Evolutionary conservation across 2,888 invertebrate genomes (phyloP).

Genomic region (Scaptomyza cyrtandrae): DNA sequence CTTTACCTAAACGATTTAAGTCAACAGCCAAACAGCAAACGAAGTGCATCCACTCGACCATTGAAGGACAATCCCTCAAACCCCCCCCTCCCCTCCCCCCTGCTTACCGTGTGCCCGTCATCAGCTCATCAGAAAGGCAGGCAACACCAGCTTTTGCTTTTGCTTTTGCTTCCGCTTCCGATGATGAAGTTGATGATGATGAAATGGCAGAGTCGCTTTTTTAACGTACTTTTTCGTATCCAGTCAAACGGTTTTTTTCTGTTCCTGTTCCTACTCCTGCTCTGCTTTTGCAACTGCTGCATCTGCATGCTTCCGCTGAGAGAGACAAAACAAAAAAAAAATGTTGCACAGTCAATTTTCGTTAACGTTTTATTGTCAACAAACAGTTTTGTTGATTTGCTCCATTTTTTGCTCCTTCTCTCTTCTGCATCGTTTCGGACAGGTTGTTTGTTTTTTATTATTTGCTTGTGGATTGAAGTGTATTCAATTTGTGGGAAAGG

Average conservation of each 20-base stretch:
- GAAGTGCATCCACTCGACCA: constrained; percentile 38
- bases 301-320: constrained; percentile 56
- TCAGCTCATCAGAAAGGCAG: constrained; percentile 30
- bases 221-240: not conserved
- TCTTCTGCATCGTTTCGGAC: constrained; percentile 7
- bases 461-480: constrained; percentile 14
- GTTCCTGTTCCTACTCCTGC: constrained; percentile 10
- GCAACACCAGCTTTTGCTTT: constrained; percentile 56
- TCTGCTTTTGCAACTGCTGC: constrained; percentile 19
- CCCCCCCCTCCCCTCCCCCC: not conserved
- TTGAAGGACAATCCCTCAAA: constrained; percentile 21
- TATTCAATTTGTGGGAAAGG: not conserved
- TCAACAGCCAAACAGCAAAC: constrained; percentile 68
- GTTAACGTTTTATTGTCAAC: constrained; percentile 51
- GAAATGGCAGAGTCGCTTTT: constrained; percentile 30
- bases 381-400: constrained; percentile 56
- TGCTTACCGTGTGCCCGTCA: constrained; percentile 10
- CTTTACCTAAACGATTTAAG: constrained; percentile 80
- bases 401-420: constrained; percentile 23
- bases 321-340: constrained; percentile 67
- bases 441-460: constrained; percentile 37
- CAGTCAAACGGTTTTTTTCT: constrained; percentile 23
- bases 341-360: constrained; percentile 54
- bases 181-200: constrained; percentile 16
- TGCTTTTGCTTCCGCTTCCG: constrained; percentile 78